Base-by-base conservation (phyloP, 2,888 invertebrate genomes). In the Dexiosoma caninum region DNA sequence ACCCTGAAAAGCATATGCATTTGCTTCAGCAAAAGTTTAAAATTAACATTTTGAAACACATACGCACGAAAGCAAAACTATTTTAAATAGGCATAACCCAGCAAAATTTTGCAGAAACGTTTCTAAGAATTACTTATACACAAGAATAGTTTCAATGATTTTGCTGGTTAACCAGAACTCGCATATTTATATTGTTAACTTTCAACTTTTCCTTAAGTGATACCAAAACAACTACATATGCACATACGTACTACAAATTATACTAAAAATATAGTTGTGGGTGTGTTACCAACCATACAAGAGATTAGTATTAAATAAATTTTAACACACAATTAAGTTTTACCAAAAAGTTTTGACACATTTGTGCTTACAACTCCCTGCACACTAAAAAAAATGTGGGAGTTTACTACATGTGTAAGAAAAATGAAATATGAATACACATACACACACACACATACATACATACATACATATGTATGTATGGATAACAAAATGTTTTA, bases 251-350 rank as follows among this genome's bases (percentile, higher is more conserved):
- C n/a, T n/a, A n/a, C n/a, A 7, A 30, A 51, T 14, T 51, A 42
- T 27, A 27, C 19, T 53, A 53, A 57, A 69, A 6, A 40, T 49
- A 51, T 60, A 49, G 2, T 60, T 55, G 40, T 57, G 35, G 64
- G 77, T 77, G 81, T 69, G 69, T 74, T 69, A 57, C 49, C 57
- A 12, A 55, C 40, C 44, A 64, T 60, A 59, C 62, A 37, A 74
- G 64, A 81, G 77, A 77, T 81, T 72, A 81, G 72, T 81, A 64
- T 62, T 69, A 51, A 77, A 81, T 81, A 81, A 77, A 81, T 81
- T 72, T 51, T 74, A 62, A 64, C 67, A 69, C 32, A 77, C 67
- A 76, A 81, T 76, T 76, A 71, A 60, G 57, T 64, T 75, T 64
- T 71, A 27, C 32, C 27, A 60, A 57, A 71, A 79, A 80, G 40